These are phyloP conservation scores for Caenorhabditis latens DNA, from an alignment of 1,140 invertebrate genomes.

Conservation along the genomic window DNA sequence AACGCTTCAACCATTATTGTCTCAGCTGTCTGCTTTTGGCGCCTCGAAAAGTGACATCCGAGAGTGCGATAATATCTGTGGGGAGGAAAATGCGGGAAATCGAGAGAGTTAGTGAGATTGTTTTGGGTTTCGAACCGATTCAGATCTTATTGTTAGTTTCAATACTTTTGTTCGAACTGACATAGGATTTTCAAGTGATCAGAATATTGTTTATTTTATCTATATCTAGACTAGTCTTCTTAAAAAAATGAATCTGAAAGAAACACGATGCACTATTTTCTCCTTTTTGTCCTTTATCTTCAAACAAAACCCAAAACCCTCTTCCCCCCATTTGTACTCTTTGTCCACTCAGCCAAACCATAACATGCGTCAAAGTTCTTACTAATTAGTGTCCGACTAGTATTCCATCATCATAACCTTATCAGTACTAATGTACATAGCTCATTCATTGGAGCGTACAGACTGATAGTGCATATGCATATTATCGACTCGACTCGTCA, in stretches of 20 bases:
- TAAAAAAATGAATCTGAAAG: no score
- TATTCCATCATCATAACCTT: background rate
- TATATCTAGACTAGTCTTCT: no score
- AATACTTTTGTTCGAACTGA: background rate
- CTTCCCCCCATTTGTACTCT: background rate
- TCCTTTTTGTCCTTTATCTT: background rate
- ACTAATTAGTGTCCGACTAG: slow-evolving; percentile 11
- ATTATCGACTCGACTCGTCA: background rate
- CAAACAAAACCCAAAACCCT: background rate
- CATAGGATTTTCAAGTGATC: no score
- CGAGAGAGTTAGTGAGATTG: background rate
- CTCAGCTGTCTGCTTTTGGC: slow-evolving; percentile 54
- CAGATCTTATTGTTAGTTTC: background rate
- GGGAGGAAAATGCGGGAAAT: slow-evolving; percentile 23
- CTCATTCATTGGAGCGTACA: slow-evolving; percentile 40
- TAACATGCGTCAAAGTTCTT: background rate
- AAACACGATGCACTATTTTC: no score
- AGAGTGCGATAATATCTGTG: slow-evolving; percentile 47
- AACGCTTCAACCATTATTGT: slow-evolving; percentile 46
- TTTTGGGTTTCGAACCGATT: background rate
- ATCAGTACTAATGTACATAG: slow-evolving; percentile 39
- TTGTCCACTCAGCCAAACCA: background rate
- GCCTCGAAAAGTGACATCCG: slow-evolving; percentile 52
- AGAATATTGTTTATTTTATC: no score
- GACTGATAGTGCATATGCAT: slow-evolving; percentile 25